These are phyloP conservation scores for Globodera ellingtonae DNA, from an alignment of 1,140 invertebrate genomes.

Conservation along the genomic window DNA sequence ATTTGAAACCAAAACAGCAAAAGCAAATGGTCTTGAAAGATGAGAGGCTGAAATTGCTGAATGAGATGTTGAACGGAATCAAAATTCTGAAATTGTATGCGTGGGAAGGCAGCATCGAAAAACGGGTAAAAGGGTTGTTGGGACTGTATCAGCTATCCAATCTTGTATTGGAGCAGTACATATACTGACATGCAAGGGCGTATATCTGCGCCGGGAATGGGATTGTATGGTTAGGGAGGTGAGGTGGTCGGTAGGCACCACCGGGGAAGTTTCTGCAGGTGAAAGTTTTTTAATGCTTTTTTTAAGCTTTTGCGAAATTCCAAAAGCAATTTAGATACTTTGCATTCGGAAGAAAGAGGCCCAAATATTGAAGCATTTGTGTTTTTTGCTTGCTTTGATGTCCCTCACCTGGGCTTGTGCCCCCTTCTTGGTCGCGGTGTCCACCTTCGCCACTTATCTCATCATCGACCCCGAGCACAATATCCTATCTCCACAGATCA, in stretches of 20 bases:
- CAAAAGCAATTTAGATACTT: slow-evolving; percentile 21
- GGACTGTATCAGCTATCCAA: background rate
- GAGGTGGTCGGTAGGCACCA: too few relatives aligned
- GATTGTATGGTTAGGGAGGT: too few relatives aligned
- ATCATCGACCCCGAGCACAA: slow-evolving; percentile 64
- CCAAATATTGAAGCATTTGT: slow-evolving; percentile 39
- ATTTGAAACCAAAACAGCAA: slow-evolving; percentile 66
- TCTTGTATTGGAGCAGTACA: slow-evolving; percentile 3
- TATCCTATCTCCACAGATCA: slow-evolving; percentile 69
- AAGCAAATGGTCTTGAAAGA: slow-evolving; percentile 71
- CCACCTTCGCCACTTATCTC: slow-evolving; percentile 67
- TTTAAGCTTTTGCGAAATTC: background rate
- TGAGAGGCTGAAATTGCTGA: slow-evolving; percentile 70
- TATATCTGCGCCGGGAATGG: too few relatives aligned
- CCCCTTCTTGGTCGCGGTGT: slow-evolving; percentile 57
- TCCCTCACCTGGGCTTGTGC: slow-evolving; percentile 69
- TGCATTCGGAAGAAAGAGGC: slow-evolving; percentile 36
- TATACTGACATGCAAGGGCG: background rate
- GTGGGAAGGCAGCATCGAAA: slow-evolving; percentile 79
- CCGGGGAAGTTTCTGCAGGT: too few relatives aligned
- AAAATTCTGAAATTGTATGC: slow-evolving; percentile 85
- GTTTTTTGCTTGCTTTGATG: slow-evolving; percentile 32
- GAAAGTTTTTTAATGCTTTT: background rate
- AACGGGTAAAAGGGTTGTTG: background rate
- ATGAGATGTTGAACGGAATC: slow-evolving; percentile 71